These are phyloP conservation scores for Grus americana DNA, from an alignment of 2,113 vertebrate species.

Conservation along the genomic window DNA sequence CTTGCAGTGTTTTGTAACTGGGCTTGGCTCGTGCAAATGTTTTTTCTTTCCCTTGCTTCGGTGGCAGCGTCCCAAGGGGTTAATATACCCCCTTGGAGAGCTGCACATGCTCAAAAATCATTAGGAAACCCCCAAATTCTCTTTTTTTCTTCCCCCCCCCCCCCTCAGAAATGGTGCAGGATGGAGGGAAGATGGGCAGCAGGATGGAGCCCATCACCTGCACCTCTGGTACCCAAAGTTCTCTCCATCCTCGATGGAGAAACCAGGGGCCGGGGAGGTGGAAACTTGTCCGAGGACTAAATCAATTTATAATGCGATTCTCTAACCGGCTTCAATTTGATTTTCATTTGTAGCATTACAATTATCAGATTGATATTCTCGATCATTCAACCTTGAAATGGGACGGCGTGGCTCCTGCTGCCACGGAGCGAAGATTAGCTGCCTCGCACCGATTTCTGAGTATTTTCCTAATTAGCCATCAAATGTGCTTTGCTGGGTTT, in stretches of 20 bases:
- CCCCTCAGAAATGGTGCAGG: accelerated
- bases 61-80: accelerated
- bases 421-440: not conserved
- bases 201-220: not conserved
- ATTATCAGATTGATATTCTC: conserved; percentile 46
- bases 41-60: not conserved
- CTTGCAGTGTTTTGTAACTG: not conserved
- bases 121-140: not conserved
- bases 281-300: not conserved
- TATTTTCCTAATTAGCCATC: conserved; percentile 39
- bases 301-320: not conserved
- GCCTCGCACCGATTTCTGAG: not conserved
- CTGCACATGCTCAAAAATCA: not conserved
- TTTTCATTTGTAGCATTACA: conserved; percentile 43
- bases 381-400: conserved; percentile 45
- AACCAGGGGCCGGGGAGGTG: not conserved
- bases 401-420: not conserved
- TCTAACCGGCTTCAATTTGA: not conserved
- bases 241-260: accelerated
- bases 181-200: not conserved
- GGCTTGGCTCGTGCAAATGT: not conserved
- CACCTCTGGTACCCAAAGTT: not conserved
- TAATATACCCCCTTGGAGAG: not conserved
- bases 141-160: accelerated
- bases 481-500: not conserved